Base-by-base conservation (phyloP, 2,888 invertebrate genomes). In the Philhelius pedissequus region DNA sequence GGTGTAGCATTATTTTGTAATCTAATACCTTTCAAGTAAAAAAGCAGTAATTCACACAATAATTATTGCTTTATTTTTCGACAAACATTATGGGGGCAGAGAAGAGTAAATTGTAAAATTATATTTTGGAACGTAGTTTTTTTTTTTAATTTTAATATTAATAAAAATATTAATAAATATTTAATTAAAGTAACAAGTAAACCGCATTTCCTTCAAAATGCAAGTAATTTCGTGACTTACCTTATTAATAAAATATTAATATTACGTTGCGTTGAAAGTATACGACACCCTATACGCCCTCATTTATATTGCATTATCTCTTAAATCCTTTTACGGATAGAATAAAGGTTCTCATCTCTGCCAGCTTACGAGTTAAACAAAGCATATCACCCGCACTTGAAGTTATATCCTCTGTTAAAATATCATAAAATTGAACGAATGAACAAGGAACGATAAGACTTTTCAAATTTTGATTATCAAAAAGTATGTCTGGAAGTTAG, bases 381-480 rank as follows among this genome's bases (percentile, higher is more conserved):
- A 18, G 9, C 9, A 45, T 20, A 64, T 32, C 3, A n/a, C 20
- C 32, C 32, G 8, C 18, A 50, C 48, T 15, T 52, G 32, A 32
- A 20, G 6, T 1, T 32, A 35, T 35, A 48, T 64, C 48, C 22
- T 32, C n/a, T 48, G 22, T 48, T 30, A 48, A 64, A 48, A 48
- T 48, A 32, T 48, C 20, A 35, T 48, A 62, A 35, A 22, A 64
- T 45, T 11, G 9, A 32, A 30, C 20, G 13, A 48, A 48, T 13
- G 20, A 45, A 45, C 4, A 32, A 13, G 3, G 30, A 30, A 7
- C 7, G 30, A 32, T 20, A 30, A 64, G 22, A 45, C 20, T 64
- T 64, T 48, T 32, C 5, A 48, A 48, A 30, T 64, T 64, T 64
- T 64, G 20, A 32, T 48, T 30, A 64, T 64, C n/a, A 13, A 32